Evolutionary conservation across 2,797 vertebrate genomes (phyloP).

Genomic region (Chloroceryle amazona): DNA sequence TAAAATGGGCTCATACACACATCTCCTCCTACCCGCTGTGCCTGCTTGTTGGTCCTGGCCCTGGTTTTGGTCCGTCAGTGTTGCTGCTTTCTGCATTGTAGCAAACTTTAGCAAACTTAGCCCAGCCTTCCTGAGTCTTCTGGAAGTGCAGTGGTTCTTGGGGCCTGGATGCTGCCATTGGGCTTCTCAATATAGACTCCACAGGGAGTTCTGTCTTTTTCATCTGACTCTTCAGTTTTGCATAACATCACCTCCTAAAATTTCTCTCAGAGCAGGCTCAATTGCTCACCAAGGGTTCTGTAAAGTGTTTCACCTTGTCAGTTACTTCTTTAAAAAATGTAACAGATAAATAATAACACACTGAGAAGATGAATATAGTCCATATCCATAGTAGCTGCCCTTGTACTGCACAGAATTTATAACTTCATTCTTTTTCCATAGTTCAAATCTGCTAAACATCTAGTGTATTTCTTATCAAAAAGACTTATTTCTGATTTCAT

Average conservation of each 20-base stretch:
- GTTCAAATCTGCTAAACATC: background rate
- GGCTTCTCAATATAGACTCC: background rate
- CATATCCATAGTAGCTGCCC: background rate
- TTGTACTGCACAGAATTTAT: background rate
- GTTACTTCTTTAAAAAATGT: background rate
- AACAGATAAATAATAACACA: background rate
- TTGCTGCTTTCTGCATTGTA: background rate
- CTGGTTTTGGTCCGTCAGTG: background rate
- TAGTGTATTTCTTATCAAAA: background rate
- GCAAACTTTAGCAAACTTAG: background rate
- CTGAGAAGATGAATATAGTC: background rate
- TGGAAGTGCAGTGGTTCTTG: background rate
- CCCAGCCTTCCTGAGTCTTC: background rate
- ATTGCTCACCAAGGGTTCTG: background rate
- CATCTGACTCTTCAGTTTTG: background rate
- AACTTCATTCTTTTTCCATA: background rate
- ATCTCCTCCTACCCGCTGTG: background rate
- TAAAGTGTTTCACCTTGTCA: background rate
- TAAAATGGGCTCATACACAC: background rate
- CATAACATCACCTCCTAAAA: background rate
- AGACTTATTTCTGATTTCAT: background rate
- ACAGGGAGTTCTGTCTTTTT: fast-evolving
- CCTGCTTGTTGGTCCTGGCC: background rate
- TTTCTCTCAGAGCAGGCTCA: background rate
- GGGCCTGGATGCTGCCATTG: fast-evolving